Evolutionary conservation across 2,888 invertebrate species (phyloP), one percentile per base, ranked within the genome.

Genomic region (Baronia brevicornis): DNA sequence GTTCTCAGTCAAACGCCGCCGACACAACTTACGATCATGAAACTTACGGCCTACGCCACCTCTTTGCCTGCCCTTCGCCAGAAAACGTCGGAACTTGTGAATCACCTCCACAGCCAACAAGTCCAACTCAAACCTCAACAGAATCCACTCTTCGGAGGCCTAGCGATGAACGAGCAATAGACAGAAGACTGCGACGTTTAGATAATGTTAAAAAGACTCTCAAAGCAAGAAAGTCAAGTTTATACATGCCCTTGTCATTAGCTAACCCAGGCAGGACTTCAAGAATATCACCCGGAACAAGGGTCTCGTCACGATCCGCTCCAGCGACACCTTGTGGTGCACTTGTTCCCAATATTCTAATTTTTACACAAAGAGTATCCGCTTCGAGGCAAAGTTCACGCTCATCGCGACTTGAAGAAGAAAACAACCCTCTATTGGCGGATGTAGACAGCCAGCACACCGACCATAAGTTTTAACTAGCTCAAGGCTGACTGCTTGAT

Each of bases 81-180:
- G 72, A 68, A 18, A 53, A 54, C 1, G 54, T 60, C 2, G 64
- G 60, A 1, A 51, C 68, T n/a, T 73, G 72, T 17, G 70, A 74
- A 45, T 93, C 94, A 0, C 93, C 94, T 0, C 93, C 93, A 0
- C 88, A 90, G 48, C 91, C 93, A 2, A 94, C 93, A n/a, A 93
- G 92, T 57, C 94, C 94, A 3, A 93, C 92, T 5, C 86, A 89
- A 44, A 90, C 91, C 57, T 89, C 92, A 42, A 86, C 89, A 28
- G 92, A 93, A 49, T 86, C 93, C 12, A 84, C 92, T 33, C 88
- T 93, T 38, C 89, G 90, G 45, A 89, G 91, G 62, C 58, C 65
- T 6, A 66, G 59, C 35, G 79, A 85, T 84, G 66, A 90, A 77
- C 37, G 33, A n/a, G n/a, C n/a, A 13, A 8, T 12, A 7, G 33